Evolutionary conservation across 2,888 invertebrate genomes (phyloP).

Genomic region (Heliconius charithonia): DNA sequence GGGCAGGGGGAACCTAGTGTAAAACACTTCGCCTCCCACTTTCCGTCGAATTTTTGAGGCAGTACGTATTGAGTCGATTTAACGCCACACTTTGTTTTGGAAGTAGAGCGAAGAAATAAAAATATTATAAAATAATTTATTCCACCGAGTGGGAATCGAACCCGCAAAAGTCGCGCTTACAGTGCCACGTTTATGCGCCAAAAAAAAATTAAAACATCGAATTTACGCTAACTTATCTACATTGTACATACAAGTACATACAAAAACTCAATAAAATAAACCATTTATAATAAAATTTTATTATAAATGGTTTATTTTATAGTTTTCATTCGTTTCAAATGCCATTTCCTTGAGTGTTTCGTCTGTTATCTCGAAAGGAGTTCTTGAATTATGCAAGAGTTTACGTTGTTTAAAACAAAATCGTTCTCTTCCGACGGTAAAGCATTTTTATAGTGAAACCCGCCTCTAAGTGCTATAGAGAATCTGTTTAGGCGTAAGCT

Average conservation of each 20-base stretch:
- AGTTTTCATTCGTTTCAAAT: conserved; percentile 30
- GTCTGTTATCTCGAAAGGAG: conserved; percentile 39
- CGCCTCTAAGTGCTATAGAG: conserved; percentile 27
- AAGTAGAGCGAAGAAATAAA: no score
- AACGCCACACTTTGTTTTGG: no score
- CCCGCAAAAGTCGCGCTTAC: no score
- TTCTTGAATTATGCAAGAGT: conserved; percentile 44
- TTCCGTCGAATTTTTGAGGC: no score
- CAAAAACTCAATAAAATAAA: background rate
- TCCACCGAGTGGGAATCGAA: no score
- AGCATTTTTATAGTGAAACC: conserved; percentile 41
- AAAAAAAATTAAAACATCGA: background rate
- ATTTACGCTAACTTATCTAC: background rate
- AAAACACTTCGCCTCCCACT: no score
- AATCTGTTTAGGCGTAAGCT: conserved; percentile 28
- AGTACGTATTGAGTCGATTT: no score
- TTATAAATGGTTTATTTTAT: no score
- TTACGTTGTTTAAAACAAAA: conserved; percentile 42
- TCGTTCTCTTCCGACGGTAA: conserved; percentile 35
- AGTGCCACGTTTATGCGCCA: no score
- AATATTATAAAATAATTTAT: no score
- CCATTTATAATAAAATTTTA: conserved; percentile 11
- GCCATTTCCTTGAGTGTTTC: conserved; percentile 39
- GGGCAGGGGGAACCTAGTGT: no score
- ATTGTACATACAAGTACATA: background rate